Evolutionary conservation across 2,113 vertebrate genomes (phyloP).

Genomic region (Glareola pratincola): DNA sequence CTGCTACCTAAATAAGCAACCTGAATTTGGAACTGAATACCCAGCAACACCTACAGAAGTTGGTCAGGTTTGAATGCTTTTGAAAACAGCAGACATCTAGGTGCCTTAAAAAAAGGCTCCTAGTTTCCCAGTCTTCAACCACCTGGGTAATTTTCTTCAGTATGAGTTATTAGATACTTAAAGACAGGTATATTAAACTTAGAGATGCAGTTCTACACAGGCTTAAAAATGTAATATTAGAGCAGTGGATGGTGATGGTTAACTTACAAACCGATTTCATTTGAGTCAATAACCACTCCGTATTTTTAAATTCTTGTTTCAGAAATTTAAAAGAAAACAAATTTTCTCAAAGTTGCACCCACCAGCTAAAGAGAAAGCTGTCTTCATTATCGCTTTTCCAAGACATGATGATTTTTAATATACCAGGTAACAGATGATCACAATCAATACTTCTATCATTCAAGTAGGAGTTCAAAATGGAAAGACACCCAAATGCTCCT

Average conservation of each 20-base stretch:
- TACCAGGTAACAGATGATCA: constrained; percentile 78
- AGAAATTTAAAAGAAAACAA: not conserved
- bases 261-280: not conserved
- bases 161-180: not conserved
- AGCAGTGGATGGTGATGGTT: not conserved
- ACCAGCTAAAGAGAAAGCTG: constrained; percentile 89
- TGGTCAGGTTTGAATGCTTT: not conserved
- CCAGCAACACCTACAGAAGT: not conserved
- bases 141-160: not conserved
- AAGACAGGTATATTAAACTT: not conserved
- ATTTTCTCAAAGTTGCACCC: constrained; percentile 13
- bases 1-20: not conserved
- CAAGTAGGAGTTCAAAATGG: constrained; percentile 88
- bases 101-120: not conserved
- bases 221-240: not conserved
- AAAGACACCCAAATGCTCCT: constrained; percentile 89
- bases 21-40: not conserved
- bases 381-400: constrained; percentile 88
- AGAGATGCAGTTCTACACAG: not conserved
- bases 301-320: not conserved
- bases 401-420: constrained; percentile 85
- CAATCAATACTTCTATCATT: constrained; percentile 74
- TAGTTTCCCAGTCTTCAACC: not conserved
- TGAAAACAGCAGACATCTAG: not conserved
- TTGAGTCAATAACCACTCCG: not conserved